A percentile compares a stretch with the other conserved stretches of the same genome.
These are phyloP conservation scores for Doris montereyensis DNA, from an alignment of 2,888 invertebrate species.

Conservation along the genomic window DNA sequence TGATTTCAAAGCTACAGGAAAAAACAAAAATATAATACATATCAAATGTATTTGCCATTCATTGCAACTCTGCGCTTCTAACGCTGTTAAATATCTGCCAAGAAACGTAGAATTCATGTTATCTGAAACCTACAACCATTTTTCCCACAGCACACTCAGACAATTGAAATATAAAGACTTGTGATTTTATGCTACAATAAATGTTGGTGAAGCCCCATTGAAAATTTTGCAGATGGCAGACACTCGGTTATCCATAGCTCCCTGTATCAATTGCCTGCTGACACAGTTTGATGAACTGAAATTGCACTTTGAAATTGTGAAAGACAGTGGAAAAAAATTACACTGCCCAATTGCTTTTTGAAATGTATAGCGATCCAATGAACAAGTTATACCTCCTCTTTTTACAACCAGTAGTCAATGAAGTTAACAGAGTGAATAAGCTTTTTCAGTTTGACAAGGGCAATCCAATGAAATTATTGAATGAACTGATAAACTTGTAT, in stretches of 20 bases:
- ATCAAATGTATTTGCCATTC: not conserved
- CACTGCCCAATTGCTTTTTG: not conserved
- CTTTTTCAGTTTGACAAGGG: not conserved
- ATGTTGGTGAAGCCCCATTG: not conserved
- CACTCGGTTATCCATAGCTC: not conserved
- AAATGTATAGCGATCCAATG: not conserved
- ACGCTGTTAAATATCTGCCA: not conserved
- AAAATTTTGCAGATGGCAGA: not conserved
- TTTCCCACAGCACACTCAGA: not conserved
- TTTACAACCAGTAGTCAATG: not conserved
- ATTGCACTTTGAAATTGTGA: not conserved
- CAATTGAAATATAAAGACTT: not conserved
- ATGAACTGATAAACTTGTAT: not conserved
- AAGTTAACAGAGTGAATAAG: not conserved
- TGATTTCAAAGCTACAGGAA: not conserved
- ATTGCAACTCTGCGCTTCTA: constrained; percentile 4
- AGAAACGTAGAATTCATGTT: not conserved
- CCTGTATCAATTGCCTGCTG: not conserved
- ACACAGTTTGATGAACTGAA: not conserved
- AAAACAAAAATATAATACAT: not conserved
- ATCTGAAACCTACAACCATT: constrained; percentile 3
- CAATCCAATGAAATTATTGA: not conserved
- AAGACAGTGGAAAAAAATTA: not conserved
- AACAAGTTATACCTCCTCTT: not conserved
- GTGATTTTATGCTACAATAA: not conserved